Conservation (phyloP, 1,140 invertebrate species). For the Lepidurus couesii region DNA sequence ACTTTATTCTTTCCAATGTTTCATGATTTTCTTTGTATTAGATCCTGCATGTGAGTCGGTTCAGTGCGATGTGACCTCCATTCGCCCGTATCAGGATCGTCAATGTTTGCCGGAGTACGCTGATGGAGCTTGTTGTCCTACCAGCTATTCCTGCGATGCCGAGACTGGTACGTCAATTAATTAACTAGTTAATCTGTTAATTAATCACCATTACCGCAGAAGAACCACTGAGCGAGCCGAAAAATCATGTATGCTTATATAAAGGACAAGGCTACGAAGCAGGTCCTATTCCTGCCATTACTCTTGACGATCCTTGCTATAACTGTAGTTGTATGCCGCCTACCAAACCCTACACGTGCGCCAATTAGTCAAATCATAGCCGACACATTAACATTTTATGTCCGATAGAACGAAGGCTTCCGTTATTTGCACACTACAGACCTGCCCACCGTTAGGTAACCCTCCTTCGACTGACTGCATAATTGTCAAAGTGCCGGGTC, state of each 20-base stretch:
- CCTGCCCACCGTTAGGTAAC: background rate
- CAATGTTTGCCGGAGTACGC: conserved; percentile 40
- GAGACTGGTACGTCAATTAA: background rate
- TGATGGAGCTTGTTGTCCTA: conserved; percentile 40
- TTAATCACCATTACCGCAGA: conserved; percentile 7
- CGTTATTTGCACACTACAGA: background rate
- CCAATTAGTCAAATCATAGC: background rate
- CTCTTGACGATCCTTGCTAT: conserved; percentile 36
- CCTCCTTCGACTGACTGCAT: background rate
- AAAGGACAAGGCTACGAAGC: conserved; percentile 37
- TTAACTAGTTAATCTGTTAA: background rate
- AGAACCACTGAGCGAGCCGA: conserved; percentile 24
- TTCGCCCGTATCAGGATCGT: conserved; percentile 37
- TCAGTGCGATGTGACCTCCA: conserved; percentile 37
- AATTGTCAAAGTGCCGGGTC: background rate
- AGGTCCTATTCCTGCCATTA: conserved; percentile 37
- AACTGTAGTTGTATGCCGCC: conserved; percentile 34
- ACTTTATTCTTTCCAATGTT: background rate
- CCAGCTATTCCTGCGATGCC: conserved; percentile 39
- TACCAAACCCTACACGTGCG: background rate
- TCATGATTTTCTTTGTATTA: conserved; percentile 30
- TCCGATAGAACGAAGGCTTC: background rate
- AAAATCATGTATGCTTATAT: conserved; percentile 36
- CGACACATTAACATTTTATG: background rate
- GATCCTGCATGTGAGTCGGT: conserved; percentile 37